Percentiles rank a stretch among this genome's conserved stretches.
phyloP scores from a whole-genome alignment of 2,888 invertebrate genomes.

The Heliconius ethilla region DNA sequence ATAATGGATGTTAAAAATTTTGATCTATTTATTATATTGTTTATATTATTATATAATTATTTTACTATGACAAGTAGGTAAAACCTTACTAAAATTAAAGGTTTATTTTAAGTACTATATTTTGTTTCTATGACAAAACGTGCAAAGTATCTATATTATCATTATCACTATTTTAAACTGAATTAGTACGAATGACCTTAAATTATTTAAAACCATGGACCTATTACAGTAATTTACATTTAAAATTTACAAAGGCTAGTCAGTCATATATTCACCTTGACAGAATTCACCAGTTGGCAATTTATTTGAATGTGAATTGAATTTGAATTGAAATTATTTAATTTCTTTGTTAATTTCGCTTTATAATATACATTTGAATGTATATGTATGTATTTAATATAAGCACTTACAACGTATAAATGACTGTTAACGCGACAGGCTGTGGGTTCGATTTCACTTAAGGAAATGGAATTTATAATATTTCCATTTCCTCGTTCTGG shows the following conservation, averaged over 20 bases:
- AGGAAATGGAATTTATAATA: too few species aligned
- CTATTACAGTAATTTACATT: constrained; percentile 14
- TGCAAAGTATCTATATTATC: not conserved
- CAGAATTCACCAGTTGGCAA: constrained; percentile 5
- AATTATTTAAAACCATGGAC: not conserved
- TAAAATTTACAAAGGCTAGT: constrained; percentile 6
- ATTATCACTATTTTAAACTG: not conserved
- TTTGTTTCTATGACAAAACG: not conserved
- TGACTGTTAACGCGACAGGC: too few species aligned
- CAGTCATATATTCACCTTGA: not conserved
- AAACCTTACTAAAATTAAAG: not conserved
- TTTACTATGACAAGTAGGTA: not conserved
- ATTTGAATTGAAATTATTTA: not conserved
- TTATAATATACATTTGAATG: not conserved
- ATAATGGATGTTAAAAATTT: not conserved
- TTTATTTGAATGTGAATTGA: not conserved
- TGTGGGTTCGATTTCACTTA: too few species aligned
- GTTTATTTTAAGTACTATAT: not conserved
- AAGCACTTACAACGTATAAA: too few species aligned
- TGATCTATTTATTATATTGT: not conserved
- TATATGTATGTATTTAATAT: too few species aligned
- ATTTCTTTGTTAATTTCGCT: not conserved
- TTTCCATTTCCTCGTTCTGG: too few species aligned
- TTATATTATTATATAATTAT: too few species aligned
- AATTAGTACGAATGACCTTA: not conserved